Conservation (phyloP, 2,888 invertebrate species). For the Heliconius charithonia region DNA sequence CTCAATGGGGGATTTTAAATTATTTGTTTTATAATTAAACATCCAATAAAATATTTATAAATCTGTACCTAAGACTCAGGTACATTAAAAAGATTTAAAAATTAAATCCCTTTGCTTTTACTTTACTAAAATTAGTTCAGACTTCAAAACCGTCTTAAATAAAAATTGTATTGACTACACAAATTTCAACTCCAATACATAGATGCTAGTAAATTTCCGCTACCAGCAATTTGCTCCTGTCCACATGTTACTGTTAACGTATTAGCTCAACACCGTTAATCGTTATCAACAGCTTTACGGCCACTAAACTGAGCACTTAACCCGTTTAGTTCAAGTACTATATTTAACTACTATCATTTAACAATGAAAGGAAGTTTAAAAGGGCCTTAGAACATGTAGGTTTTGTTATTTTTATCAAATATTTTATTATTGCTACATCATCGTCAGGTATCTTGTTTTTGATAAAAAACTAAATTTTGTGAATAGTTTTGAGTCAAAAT, state of each 20-base stretch:
- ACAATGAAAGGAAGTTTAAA: slow-evolving; percentile 20
- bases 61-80: too few species aligned
- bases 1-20: too few species aligned
- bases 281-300: slow-evolving; percentile 38
- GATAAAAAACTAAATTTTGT: background rate
- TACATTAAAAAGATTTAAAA: too few species aligned
- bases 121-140: too few species aligned
- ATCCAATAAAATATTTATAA: too few species aligned
- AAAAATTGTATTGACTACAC: background rate
- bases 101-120: too few species aligned
- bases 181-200: background rate
- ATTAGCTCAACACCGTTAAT: slow-evolving; percentile 31
- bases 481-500: background rate
- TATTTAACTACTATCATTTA: slow-evolving; percentile 24
- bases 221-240: slow-evolving; percentile 10
- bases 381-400: background rate
- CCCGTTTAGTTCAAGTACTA: slow-evolving; percentile 35
- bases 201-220: slow-evolving; percentile 12
- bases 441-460: background rate
- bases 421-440: background rate
- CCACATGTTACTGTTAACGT: slow-evolving; percentile 9
- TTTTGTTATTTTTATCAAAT: background rate
- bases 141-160: too few species aligned
- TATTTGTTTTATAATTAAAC: too few species aligned
- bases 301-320: slow-evolving; percentile 38